Conservation (phyloP, 2,888 invertebrate genomes). For the Eucriotettix oculatus region DNA sequence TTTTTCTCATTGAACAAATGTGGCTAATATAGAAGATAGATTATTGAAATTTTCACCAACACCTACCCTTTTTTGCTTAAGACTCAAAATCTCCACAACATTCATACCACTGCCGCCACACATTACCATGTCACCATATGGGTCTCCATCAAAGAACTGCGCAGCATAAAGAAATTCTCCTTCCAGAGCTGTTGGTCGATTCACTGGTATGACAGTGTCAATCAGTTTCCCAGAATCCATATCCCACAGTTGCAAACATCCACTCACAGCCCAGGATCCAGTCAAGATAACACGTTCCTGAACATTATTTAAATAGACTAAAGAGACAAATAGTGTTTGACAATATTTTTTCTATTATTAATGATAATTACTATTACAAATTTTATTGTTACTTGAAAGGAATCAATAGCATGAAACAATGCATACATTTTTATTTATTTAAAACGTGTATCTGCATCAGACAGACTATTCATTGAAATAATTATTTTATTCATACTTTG, state of each 20-base stretch:
- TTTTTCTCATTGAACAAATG: too few species aligned
- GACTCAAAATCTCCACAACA: constrained; percentile 22
- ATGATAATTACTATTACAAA: too few species aligned
- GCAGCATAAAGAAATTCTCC: constrained; percentile 40
- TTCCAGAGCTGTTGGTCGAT: constrained; percentile 32
- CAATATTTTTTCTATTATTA: too few species aligned
- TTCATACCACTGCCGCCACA: constrained; percentile 23
- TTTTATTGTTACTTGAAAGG: too few species aligned
- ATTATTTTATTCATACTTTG: too few species aligned
- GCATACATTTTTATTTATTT: too few species aligned
- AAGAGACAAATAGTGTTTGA: too few species aligned
- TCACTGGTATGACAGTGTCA: constrained; percentile 30
- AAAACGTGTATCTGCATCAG: too few species aligned
- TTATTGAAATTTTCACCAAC: too few species aligned
- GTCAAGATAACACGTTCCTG: constrained; percentile 34
- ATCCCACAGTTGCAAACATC: constrained; percentile 38
- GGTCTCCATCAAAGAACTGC: constrained; percentile 28
- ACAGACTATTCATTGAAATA: too few species aligned
- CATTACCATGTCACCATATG: constrained; percentile 19
- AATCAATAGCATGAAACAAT: too few species aligned
- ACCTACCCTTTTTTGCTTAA: constrained; percentile 19
- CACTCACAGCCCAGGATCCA: constrained; percentile 38
- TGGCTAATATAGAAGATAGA: too few species aligned
- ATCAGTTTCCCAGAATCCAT: constrained; percentile 30
- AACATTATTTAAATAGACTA: neutral